Conservation (phyloP, 1,140 invertebrate species). For the Heliothis virescens region DNA sequence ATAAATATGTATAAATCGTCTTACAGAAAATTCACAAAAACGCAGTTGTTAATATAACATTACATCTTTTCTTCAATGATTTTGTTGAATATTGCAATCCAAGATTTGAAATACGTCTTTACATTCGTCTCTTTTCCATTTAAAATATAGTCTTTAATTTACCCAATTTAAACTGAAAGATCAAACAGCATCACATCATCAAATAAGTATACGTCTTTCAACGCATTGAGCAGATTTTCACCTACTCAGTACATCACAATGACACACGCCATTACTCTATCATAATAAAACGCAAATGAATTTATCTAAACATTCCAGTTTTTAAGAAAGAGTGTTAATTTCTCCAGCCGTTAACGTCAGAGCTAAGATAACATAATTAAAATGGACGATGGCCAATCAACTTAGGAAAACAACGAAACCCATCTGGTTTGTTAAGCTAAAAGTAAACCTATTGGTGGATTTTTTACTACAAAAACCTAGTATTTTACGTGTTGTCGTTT, state of each 20-base stretch:
- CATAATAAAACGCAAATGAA: neutral
- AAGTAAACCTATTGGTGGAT: neutral
- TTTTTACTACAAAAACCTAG: neutral
- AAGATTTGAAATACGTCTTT: too few relatives aligned
- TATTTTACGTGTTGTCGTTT: too few relatives aligned
- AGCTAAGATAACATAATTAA: conserved; percentile 27
- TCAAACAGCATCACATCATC: too few relatives aligned
- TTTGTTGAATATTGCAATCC: too few relatives aligned
- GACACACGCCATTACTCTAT: conserved; percentile 1
- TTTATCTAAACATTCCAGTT: conserved; percentile 1
- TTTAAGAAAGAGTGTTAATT: conserved; percentile 23
- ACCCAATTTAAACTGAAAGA: too few relatives aligned
- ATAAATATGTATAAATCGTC: too few relatives aligned
- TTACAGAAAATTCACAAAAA: too few relatives aligned
- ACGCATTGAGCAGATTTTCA: neutral
- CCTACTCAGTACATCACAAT: neutral
- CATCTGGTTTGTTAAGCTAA: neutral
- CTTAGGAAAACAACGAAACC: neutral
- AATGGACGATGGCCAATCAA: conserved; percentile 19
- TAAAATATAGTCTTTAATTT: too few relatives aligned
- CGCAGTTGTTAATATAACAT: too few relatives aligned
- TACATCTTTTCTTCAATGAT: too few relatives aligned
- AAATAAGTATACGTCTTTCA: too few relatives aligned
- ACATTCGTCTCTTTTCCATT: too few relatives aligned
- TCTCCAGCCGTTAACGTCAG: conserved; percentile 15